phyloP scores from a whole-genome alignment of 2,888 invertebrate species.

The Anagyrus pseudococci region DNA sequence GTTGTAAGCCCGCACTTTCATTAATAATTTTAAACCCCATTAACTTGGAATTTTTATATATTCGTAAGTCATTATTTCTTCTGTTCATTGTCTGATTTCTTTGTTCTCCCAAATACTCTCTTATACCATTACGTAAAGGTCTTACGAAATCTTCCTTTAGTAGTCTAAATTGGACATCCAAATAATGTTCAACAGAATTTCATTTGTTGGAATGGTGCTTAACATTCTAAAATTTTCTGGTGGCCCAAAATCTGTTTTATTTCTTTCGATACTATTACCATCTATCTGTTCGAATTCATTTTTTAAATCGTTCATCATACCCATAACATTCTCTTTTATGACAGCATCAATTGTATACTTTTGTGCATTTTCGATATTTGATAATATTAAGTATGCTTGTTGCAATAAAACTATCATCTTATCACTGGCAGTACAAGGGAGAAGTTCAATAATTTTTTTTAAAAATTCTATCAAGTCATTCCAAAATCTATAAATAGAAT shows the following conservation, averaged over 20 bases:
- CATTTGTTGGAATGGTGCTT: neutral
- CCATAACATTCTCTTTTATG: neutral
- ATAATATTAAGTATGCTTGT: conserved; percentile 1
- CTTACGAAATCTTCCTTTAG: conserved; percentile 15
- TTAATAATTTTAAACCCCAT: neutral
- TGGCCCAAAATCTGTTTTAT: neutral
- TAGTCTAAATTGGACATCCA: conserved; percentile 20
- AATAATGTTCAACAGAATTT: conserved; percentile 17
- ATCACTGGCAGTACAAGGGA: conserved; percentile 11
- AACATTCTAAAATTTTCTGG: conserved; percentile 10
- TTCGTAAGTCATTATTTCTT: conserved; percentile 3
- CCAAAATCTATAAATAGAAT: conserved; percentile 15
- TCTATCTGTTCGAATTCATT: neutral
- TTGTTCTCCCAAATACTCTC: neutral
- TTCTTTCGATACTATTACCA: conserved; percentile 5
- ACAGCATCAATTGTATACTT: conserved; percentile 9
- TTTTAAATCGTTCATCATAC: conserved; percentile 1
- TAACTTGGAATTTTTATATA: conserved; percentile 4
- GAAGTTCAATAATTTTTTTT: conserved; percentile 4
- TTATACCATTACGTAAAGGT: conserved; percentile 10
- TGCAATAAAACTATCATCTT: neutral
- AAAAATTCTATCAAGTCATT: neutral
- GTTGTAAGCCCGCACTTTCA: neutral
- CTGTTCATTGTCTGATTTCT: neutral
- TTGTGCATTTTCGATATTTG: conserved; percentile 2